Percentiles rank a stretch among this genome's conserved stretches.
These are phyloP conservation scores for Nephrotoma appendiculata DNA, from an alignment of 2,888 invertebrate genomes.

Conservation along the genomic window DNA sequence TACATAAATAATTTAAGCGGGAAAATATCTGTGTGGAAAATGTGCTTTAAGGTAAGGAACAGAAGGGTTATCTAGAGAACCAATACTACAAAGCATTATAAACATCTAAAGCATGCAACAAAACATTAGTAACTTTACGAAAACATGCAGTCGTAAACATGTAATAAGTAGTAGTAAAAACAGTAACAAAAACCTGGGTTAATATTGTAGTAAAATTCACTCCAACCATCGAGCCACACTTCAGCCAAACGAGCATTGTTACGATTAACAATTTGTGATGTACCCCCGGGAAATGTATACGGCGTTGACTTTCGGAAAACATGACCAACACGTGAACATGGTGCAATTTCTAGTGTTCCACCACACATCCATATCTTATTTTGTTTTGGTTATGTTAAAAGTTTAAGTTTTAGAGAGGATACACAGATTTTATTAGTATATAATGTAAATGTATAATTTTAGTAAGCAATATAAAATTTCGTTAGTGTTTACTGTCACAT, in stretches of 20 bases:
- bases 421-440: background rate
- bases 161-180: background rate
- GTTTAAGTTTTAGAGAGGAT: background rate
- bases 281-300: constrained; percentile 96
- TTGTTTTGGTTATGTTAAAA: background rate
- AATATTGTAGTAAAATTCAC: constrained; percentile 97
- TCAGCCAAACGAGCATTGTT: constrained; percentile 97
- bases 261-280: constrained; percentile 93
- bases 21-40: background rate
- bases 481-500: background rate
- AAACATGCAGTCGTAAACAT: background rate
- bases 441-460: background rate
- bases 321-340: constrained; percentile 91
- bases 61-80: background rate
- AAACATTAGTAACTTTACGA: background rate
- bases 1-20: background rate
- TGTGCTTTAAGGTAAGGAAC: background rate
- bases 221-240: constrained; percentile 99
- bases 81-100: background rate
- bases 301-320: constrained; percentile 97
- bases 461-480: background rate
- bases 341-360: constrained; percentile 82
- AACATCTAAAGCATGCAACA: constrained; percentile 4
- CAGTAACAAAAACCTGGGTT: constrained; percentile 64
- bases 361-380: constrained; percentile 95